phyloP scores from a whole-genome alignment of 2,113 vertebrate genomes.

The Sprattus sprattus region DNA sequence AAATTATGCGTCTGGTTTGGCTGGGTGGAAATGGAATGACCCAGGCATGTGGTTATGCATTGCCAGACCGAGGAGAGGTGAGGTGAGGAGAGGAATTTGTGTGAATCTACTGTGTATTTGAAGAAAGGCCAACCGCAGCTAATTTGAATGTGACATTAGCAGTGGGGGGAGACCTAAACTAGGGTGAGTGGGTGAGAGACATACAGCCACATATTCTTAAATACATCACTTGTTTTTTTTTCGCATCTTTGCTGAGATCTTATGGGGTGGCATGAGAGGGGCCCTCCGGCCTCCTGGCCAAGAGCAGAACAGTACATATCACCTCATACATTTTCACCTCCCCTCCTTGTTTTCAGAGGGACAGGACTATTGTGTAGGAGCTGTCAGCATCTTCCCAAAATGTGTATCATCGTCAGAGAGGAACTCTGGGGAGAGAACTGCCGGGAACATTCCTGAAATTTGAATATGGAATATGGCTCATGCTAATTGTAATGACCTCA shows the following conservation, averaged over 20 bases:
- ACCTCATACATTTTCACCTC: slow-evolving; percentile 60
- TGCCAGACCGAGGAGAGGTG: slow-evolving; percentile 70
- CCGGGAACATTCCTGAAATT: neutral
- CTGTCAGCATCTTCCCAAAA: neutral
- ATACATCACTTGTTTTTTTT: slow-evolving; percentile 54
- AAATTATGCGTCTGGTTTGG: slow-evolving; percentile 81
- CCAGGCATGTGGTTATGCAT: slow-evolving; percentile 71
- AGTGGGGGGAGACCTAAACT: slow-evolving; percentile 62
- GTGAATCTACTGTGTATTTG: slow-evolving; percentile 71
- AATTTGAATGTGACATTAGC: slow-evolving; percentile 74
- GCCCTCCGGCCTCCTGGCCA: slow-evolving; percentile 37
- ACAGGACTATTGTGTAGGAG: slow-evolving; percentile 27
- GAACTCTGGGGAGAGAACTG: neutral
- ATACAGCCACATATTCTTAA: slow-evolving; percentile 52
- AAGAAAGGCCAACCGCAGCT: slow-evolving; percentile 69
- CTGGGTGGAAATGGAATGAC: slow-evolving; percentile 68
- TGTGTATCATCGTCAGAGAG: neutral
- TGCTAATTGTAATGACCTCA: neutral
- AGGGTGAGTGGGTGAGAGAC: slow-evolving; percentile 45
- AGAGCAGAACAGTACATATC: slow-evolving; percentile 52
- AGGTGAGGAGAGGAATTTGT: slow-evolving; percentile 73
- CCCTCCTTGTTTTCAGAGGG: slow-evolving; percentile 22
- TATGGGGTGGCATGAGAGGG: slow-evolving; percentile 35
- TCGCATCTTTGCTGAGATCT: slow-evolving; percentile 40
- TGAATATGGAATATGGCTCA: neutral